Conservation (phyloP, 2,113 vertebrate genomes). For the Seriola aureovittata region DNA sequence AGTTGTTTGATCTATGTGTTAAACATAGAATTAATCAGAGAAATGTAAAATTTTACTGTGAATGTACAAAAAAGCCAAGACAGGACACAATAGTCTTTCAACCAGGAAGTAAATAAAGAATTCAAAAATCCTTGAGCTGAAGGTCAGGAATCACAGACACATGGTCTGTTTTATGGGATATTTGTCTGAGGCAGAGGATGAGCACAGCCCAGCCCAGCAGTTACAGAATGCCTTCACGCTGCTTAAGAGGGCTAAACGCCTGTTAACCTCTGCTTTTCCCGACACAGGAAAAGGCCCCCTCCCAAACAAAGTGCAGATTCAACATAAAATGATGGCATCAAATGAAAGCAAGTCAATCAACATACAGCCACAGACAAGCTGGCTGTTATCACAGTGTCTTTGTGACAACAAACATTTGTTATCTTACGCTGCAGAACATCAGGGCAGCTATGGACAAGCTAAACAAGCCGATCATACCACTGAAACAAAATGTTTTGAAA, state of each 20-base stretch:
- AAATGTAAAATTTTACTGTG: background rate
- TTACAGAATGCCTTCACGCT: constrained; percentile 59
- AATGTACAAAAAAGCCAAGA: background rate
- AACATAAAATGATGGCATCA: constrained; percentile 21
- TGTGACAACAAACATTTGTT: constrained; percentile 28
- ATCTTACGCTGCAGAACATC: constrained; percentile 39
- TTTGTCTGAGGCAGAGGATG: constrained; percentile 58
- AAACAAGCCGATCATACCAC: constrained; percentile 51
- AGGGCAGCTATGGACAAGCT: constrained; percentile 5
- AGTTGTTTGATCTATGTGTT: constrained; percentile 1
- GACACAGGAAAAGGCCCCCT: constrained; percentile 49
- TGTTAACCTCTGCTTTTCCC: constrained; percentile 72
- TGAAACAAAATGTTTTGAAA: constrained; percentile 63
- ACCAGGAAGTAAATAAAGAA: background rate
- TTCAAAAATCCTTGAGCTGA: constrained; percentile 21
- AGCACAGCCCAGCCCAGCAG: constrained; percentile 40
- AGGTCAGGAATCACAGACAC: constrained; percentile 47
- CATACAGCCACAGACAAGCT: background rate
- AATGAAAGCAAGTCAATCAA: constrained; percentile 27
- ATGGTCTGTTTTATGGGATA: constrained; percentile 65
- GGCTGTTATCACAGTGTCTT: constrained; percentile 24
- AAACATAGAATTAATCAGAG: background rate
- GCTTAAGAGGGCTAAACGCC: constrained; percentile 45
- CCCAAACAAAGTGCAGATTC: constrained; percentile 38
- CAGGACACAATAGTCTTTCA: background rate